Evolutionary conservation across 2,888 invertebrate species (phyloP).

Genomic region (Rhopalosiphum nymphaeae): DNA sequence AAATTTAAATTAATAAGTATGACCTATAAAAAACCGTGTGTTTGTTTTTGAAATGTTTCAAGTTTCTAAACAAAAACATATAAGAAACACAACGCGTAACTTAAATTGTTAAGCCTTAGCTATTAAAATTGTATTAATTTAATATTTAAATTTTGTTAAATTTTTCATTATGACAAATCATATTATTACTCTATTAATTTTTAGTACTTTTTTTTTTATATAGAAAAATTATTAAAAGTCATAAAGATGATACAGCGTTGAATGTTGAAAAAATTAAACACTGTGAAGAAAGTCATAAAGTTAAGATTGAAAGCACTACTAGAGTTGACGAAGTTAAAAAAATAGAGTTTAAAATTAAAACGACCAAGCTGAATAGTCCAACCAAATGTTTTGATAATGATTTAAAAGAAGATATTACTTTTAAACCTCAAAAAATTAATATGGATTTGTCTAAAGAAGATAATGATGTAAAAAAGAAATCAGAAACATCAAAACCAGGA

Average conservation of each 20-base stretch:
- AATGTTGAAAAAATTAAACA: conserved; percentile 65
- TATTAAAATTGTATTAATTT: neutral
- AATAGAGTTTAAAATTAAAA: conserved; percentile 50
- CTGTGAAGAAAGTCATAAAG: conserved; percentile 53
- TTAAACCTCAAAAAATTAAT: conserved; percentile 7
- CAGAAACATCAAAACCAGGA: conserved; percentile 9
- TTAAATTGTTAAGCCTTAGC: no score
- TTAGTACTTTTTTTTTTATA: conserved; percentile 52
- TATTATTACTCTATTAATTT: neutral
- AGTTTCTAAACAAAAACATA: no score
- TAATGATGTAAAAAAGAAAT: conserved; percentile 31
- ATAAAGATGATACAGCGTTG: conserved; percentile 52
- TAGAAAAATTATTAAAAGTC: conserved; percentile 64
- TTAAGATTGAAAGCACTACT: conserved; percentile 16
- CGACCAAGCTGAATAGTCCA: conserved; percentile 14
- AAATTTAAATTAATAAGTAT: no score
- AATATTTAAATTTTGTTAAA: conserved; percentile 6
- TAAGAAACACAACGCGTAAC: no score
- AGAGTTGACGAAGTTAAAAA: conserved; percentile 48
- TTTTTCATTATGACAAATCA: neutral
- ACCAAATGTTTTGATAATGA: conserved; percentile 47
- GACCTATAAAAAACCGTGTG: no score
- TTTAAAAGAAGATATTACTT: conserved; percentile 39
- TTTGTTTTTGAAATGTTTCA: no score
- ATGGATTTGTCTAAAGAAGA: conserved; percentile 13